Evolutionary conservation across 1,140 invertebrate species (phyloP).

Genomic region (Listronotus oregonensis): DNA sequence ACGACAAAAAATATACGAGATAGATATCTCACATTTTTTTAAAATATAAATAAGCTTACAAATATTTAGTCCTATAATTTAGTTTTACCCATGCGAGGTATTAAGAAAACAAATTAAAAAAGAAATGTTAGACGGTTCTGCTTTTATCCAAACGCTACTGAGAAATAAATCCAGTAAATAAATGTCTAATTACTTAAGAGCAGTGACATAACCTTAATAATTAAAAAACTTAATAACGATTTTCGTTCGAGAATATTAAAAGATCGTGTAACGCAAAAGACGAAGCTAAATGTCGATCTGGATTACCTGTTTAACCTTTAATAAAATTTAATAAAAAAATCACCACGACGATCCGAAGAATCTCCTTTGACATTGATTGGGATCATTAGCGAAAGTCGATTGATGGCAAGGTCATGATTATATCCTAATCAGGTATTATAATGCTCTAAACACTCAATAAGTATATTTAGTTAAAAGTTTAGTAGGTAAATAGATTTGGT

Average conservation of each 20-base stretch:
- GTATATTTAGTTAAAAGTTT: conserved; percentile 7
- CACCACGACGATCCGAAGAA: not conserved
- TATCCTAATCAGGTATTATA: conserved; percentile 17
- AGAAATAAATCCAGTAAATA: too few species aligned
- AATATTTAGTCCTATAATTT: too few species aligned
- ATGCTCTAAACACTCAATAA: not conserved
- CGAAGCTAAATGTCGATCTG: conserved; percentile 12
- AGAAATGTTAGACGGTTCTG: too few species aligned
- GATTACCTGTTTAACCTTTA: conserved; percentile 17
- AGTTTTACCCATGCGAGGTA: too few species aligned
- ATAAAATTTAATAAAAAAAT: conserved; percentile 10
- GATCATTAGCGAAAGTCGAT: conserved; percentile 10
- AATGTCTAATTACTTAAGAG: too few species aligned
- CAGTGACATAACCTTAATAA: too few species aligned
- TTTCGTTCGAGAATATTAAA: conserved; percentile 1
- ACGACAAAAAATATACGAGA: too few species aligned
- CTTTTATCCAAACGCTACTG: too few species aligned
- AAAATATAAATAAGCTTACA: too few species aligned
- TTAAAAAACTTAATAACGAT: too few species aligned
- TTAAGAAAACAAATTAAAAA: too few species aligned
- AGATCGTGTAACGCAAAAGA: conserved; percentile 11
- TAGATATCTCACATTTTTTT: too few species aligned
- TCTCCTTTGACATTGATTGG: conserved; percentile 12
- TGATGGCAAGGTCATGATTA: conserved; percentile 5
- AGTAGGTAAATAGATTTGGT: conserved; percentile 6